A percentile compares a stretch with the other conserved stretches of the same genome.
phyloP scores from a whole-genome alignment of 2,888 invertebrate species.

The Eucera pruinosa region DNA sequence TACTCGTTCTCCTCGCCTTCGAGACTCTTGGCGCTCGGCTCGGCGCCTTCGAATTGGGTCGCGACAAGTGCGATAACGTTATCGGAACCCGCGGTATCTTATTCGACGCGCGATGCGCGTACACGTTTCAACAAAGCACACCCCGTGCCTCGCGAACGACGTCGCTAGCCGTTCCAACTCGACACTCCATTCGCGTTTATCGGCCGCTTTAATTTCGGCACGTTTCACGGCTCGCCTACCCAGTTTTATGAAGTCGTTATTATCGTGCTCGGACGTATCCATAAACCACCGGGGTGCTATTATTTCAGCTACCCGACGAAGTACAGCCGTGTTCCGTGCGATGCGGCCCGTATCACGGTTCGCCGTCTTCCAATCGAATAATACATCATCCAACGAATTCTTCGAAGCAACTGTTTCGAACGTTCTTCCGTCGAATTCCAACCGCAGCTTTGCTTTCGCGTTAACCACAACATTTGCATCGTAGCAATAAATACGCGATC shows the following conservation, averaged over 20 bases:
- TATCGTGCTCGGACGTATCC: background rate
- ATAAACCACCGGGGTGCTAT: background rate
- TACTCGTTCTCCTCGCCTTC: constrained; percentile 26
- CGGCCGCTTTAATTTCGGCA: background rate
- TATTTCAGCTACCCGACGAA: background rate
- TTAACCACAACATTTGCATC: no score
- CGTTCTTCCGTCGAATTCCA: no score
- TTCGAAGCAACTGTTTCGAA: no score
- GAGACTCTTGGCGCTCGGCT: constrained; percentile 3
- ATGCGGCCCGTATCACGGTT: no score
- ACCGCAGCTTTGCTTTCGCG: no score
- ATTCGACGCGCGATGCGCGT: background rate
- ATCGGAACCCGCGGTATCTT: constrained; percentile 9
- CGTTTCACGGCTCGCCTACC: background rate
- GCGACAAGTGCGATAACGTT: constrained; percentile 29
- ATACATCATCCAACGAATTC: no score
- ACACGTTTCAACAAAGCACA: background rate
- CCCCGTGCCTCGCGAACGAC: no score
- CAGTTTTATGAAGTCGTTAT: background rate
- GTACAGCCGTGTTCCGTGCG: no score
- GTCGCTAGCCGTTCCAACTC: no score
- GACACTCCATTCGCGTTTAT: background rate
- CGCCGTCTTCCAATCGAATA: no score
- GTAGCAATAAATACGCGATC: no score
- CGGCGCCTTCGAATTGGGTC: constrained; percentile 31